Conservation (phyloP, 2,888 invertebrate genomes). For the Drosophila borborema region DNA sequence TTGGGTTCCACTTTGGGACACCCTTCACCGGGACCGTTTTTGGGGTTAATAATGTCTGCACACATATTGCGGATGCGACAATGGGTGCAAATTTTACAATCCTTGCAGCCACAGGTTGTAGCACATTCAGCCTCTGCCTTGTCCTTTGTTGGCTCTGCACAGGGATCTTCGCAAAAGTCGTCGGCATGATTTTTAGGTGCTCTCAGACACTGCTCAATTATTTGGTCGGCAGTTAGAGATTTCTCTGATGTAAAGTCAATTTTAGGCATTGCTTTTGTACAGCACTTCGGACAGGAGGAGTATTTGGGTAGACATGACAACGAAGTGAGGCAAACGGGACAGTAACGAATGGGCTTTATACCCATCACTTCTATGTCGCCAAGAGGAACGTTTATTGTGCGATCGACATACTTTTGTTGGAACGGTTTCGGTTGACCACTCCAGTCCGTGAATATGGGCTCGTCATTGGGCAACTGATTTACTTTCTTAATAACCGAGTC, state of each 20-base stretch:
- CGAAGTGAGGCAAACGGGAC: conserved; percentile 80
- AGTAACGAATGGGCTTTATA: conserved; percentile 69
- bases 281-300: conserved; percentile 82
- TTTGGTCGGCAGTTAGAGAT: conserved; percentile 70
- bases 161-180: conserved; percentile 41
- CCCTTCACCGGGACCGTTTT: background rate
- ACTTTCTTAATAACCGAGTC: conserved; percentile 42
- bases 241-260: conserved; percentile 45
- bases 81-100: conserved; percentile 70
- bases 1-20: conserved; percentile 47
- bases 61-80: conserved; percentile 80
- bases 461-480: background rate
- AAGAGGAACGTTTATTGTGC: conserved; percentile 43
- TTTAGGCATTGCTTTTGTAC: conserved; percentile 71
- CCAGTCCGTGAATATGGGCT: conserved; percentile 1
- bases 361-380: conserved; percentile 31
- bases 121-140: background rate
- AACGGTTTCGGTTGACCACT: background rate
- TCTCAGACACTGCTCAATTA: conserved; percentile 69
- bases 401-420: background rate
- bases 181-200: conserved; percentile 11
- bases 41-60: conserved; percentile 52
- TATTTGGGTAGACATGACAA: conserved; percentile 84
- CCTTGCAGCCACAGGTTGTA: conserved; percentile 68
- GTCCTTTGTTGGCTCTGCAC: background rate